Evolutionary conservation across 1,140 invertebrate species (phyloP).

Genomic region (Bombus ignitus): DNA sequence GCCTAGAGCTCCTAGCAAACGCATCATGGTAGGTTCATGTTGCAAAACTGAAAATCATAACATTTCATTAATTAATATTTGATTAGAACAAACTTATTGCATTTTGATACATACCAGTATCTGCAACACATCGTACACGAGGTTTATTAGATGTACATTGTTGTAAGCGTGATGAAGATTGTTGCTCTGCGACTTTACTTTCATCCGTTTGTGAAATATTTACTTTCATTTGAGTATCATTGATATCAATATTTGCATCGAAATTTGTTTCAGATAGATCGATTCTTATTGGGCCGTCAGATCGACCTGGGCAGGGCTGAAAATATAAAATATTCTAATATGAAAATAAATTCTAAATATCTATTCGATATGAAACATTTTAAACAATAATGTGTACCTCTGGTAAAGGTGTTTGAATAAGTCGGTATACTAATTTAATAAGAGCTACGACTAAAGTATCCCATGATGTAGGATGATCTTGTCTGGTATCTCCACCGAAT

Average conservation of each 20-base stretch:
- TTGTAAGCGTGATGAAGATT: constrained; percentile 76
- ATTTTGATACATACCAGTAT: constrained; percentile 81
- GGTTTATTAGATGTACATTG: constrained; percentile 71
- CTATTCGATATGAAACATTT: constrained; percentile 13
- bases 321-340: constrained; percentile 9
- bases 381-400: constrained; percentile 66
- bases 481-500: constrained; percentile 84
- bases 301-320: constrained; percentile 51
- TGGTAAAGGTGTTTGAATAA: constrained; percentile 87
- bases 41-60: constrained; percentile 85
- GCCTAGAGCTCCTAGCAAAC: constrained; percentile 89
- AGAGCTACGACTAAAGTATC: constrained; percentile 88
- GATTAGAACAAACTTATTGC: constrained; percentile 2
- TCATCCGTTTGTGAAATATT: constrained; percentile 89
- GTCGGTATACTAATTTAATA: constrained; percentile 86
- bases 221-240: constrained; percentile 69
- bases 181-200: constrained; percentile 88
- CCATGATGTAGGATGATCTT: constrained; percentile 85
- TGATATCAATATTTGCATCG: constrained; percentile 43
- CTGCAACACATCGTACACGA: constrained; percentile 87
- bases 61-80: constrained; percentile 20
- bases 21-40: constrained; percentile 91
- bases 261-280: constrained; percentile 69
- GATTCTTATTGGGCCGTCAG: constrained; percentile 69
- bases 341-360: neutral